Evolutionary conservation across 2,113 vertebrate genomes (phyloP).

Genomic region (Proteles cristata): DNA sequence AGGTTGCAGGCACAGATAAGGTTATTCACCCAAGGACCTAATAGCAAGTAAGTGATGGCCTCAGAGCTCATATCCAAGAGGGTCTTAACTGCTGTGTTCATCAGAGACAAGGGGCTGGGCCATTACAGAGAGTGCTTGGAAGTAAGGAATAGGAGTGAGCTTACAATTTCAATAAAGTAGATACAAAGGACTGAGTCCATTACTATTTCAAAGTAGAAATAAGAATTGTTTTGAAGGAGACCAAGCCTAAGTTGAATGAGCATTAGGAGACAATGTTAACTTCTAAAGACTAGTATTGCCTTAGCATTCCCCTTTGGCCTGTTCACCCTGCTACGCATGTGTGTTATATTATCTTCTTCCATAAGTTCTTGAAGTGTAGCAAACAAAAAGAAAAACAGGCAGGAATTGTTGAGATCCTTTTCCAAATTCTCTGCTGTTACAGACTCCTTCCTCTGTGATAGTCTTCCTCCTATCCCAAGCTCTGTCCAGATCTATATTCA

Average conservation of each 20-base stretch:
- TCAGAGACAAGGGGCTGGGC: background rate
- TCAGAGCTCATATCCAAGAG: background rate
- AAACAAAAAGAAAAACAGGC: background rate
- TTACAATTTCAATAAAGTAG: background rate
- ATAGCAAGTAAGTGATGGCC: background rate
- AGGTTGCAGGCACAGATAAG: background rate
- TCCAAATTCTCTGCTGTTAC: background rate
- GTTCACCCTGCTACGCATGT: background rate
- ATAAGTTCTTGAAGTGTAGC: background rate
- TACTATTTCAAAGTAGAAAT: background rate
- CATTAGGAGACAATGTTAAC: background rate
- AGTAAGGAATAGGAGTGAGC: background rate
- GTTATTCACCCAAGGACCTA: background rate
- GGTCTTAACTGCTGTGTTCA: background rate
- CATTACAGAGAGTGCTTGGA: background rate
- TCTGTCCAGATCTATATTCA: conserved; percentile 3
- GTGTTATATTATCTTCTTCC: background rate
- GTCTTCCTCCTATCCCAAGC: background rate
- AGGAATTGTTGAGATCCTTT: background rate
- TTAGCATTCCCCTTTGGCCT: background rate
- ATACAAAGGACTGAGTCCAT: background rate
- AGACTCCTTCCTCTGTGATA: background rate
- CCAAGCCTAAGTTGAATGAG: background rate
- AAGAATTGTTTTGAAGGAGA: background rate
- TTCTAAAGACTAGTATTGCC: background rate